These are phyloP conservation scores for Heliconius melpomene DNA, from an alignment of 1,140 invertebrate species.

Conservation along the genomic window DNA sequence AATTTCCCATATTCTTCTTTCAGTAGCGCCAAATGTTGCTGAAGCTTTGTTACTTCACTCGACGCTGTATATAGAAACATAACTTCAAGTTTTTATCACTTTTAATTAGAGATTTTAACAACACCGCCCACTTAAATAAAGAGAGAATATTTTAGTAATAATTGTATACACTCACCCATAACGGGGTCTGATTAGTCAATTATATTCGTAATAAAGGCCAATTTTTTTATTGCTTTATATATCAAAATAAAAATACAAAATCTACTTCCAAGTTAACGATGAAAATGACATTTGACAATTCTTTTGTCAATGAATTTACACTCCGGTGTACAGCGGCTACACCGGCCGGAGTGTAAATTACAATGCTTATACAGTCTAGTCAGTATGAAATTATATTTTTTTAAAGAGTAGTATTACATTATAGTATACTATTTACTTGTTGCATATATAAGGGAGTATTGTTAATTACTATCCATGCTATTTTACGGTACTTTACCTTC, in stretches of 20 bases:
- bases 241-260: slow-evolving; percentile 44
- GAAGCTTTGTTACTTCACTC: slow-evolving; percentile 88
- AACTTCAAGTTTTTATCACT: slow-evolving; percentile 38
- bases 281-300: slow-evolving; percentile 32
- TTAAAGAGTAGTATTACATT: too few species aligned
- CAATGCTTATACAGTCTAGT: too few species aligned
- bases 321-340: neutral
- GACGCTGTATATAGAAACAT: slow-evolving; percentile 65
- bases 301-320: slow-evolving; percentile 24
- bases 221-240: slow-evolving; percentile 39
- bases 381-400: too few species aligned
- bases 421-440: too few species aligned
- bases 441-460: too few species aligned
- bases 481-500: too few species aligned
- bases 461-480: too few species aligned
- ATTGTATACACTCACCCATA: slow-evolving; percentile 66
- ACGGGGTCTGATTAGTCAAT: slow-evolving; percentile 42
- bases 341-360: too few species aligned
- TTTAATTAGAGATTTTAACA: slow-evolving; percentile 50
- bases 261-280: slow-evolving; percentile 46
- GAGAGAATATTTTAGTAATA: slow-evolving; percentile 30
- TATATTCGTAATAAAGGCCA: slow-evolving; percentile 22
- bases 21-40: slow-evolving; percentile 92
- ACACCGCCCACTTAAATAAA: slow-evolving; percentile 67
- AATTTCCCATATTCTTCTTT: slow-evolving; percentile 96